Evolutionary conservation across 2,113 vertebrate species (phyloP).

Genomic region (Syrrhaptes paradoxus): DNA sequence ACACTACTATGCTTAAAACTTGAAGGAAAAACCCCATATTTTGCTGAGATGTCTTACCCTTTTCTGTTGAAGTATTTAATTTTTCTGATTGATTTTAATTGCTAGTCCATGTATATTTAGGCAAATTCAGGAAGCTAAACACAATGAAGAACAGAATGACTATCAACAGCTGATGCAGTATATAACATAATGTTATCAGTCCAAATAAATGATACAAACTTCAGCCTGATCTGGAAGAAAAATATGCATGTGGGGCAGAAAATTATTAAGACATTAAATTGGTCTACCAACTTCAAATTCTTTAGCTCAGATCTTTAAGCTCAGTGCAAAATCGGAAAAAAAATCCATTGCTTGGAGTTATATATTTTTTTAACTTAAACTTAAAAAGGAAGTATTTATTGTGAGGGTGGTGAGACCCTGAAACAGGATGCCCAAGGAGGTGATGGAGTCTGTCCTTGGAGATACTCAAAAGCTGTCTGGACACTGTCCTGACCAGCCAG

Average conservation of each 20-base stretch:
- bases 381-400: neutral
- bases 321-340: neutral
- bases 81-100: neutral
- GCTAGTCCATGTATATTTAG: neutral
- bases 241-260: neutral
- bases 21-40: neutral
- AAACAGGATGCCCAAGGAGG: neutral
- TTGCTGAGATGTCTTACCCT: neutral
- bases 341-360: neutral
- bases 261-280: neutral
- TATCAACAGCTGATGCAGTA: neutral
- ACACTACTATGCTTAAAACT: neutral
- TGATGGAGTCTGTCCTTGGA: neutral
- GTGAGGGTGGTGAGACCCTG: neutral
- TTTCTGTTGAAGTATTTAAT: neutral
- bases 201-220: neutral
- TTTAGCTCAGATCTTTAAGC: neutral
- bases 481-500: neutral
- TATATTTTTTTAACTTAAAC: neutral
- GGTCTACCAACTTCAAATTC: neutral
- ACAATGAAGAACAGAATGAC: neutral
- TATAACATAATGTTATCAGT: neutral
- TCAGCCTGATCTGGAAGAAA: neutral
- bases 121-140: neutral
- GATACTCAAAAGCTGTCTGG: neutral